Conservation (phyloP, 2,113 vertebrate species). For the Crocuta crocuta region DNA sequence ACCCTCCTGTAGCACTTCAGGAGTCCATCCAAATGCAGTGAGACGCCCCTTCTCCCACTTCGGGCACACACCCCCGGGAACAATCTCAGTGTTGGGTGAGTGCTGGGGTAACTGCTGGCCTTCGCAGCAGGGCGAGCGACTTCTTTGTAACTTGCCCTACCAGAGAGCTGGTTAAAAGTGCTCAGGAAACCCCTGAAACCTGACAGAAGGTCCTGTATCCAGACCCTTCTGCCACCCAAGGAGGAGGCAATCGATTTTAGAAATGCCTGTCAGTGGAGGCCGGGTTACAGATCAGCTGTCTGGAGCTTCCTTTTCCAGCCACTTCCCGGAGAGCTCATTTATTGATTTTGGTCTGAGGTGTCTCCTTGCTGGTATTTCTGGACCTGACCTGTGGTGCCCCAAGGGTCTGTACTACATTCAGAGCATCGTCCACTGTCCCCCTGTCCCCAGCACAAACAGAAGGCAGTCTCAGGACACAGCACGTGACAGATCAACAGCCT, state of each 20-base stretch:
- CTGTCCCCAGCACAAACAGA: background rate
- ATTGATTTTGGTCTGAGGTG: background rate
- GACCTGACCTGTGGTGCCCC: background rate
- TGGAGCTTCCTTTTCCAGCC: background rate
- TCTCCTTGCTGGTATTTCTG: background rate
- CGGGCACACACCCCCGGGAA: background rate
- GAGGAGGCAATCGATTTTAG: background rate
- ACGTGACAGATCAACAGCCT: background rate
- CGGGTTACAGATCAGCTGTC: background rate
- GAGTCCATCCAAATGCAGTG: background rate
- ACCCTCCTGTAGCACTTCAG: background rate
- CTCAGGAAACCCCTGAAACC: background rate
- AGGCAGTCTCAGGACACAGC: background rate
- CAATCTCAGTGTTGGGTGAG: background rate
- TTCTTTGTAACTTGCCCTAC: background rate
- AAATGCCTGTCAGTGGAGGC: background rate
- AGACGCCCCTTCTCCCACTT: background rate
- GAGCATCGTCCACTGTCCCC: background rate
- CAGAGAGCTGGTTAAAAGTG: background rate
- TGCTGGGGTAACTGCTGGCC: background rate
- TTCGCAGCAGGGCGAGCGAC: background rate
- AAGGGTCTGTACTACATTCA: background rate
- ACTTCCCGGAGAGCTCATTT: background rate
- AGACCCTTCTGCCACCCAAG: background rate
- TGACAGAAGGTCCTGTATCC: background rate